Conservation (phyloP, 2,888 invertebrate genomes). For the Ormyrus nitidulus region DNA sequence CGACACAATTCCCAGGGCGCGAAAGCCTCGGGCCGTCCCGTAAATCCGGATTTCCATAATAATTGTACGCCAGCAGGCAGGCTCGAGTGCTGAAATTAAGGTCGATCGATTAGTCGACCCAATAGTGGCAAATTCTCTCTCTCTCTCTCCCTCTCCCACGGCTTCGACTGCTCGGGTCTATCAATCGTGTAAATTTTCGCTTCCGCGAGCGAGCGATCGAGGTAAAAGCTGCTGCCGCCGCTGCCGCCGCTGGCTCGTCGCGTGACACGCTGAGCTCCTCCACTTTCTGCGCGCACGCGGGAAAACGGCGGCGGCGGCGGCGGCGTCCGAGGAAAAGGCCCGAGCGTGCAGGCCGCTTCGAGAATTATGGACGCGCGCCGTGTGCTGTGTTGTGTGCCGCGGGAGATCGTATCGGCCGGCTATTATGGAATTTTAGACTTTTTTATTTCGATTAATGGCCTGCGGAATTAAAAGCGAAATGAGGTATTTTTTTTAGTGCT, state of each 20-base stretch:
- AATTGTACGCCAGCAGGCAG: conserved; percentile 34
- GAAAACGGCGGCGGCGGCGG: no score
- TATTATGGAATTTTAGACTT: no score
- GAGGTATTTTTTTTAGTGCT: no score
- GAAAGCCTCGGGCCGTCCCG: conserved; percentile 24
- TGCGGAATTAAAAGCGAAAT: no score
- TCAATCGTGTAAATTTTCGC: conserved; percentile 30
- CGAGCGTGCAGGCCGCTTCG: no score
- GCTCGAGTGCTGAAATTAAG: conserved; percentile 47
- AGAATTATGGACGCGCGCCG: no score
- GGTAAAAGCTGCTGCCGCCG: neutral
- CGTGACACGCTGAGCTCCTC: no score
- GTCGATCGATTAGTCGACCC: conserved; percentile 49
- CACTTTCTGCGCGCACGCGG: no score
- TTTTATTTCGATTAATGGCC: no score
- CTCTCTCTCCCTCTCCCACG: neutral
- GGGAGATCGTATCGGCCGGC: no score
- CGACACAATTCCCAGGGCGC: conserved; percentile 29
- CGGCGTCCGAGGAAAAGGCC: no score
- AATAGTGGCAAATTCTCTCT: conserved; percentile 25
- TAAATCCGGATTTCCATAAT: conserved; percentile 51
- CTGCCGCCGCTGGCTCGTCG: neutral
- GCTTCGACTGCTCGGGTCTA: neutral
- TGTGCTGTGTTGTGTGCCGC: no score
- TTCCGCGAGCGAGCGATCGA: neutral